A percentile compares a stretch with the other conserved stretches of the same genome.
phyloP scores from a whole-genome alignment of 2,113 vertebrate species.

The Paradisaea rubra region DNA sequence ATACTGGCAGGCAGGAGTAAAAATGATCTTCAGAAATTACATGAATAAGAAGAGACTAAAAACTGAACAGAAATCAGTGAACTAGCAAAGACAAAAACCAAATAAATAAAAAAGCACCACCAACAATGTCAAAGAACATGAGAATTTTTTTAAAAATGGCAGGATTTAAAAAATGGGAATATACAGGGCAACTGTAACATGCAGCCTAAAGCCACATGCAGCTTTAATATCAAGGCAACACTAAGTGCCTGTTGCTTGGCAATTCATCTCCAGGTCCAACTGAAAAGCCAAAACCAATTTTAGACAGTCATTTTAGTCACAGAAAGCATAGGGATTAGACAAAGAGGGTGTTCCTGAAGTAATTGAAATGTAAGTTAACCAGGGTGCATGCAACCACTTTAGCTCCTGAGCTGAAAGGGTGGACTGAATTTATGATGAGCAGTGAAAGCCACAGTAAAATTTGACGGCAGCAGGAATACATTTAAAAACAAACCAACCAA shows the following conservation, averaged over 20 bases:
- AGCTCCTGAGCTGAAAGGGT: conserved; percentile 8
- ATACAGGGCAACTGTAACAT: background rate
- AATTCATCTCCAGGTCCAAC: background rate
- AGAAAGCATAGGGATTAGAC: conserved; percentile 1
- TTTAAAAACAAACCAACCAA: conserved; percentile 22
- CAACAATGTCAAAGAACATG: background rate
- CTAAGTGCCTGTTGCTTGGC: conserved; percentile 13
- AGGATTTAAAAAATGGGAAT: background rate
- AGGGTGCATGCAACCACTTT: background rate
- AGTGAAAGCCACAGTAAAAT: conserved; percentile 26
- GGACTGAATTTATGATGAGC: conserved; percentile 42
- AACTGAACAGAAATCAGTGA: background rate
- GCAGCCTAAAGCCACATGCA: background rate
- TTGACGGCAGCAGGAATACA: background rate
- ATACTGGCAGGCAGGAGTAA: background rate
- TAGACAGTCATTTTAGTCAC: conserved; percentile 19
- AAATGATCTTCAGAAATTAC: background rate
- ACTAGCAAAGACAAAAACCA: background rate
- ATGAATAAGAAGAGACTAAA: background rate
- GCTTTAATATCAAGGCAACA: background rate
- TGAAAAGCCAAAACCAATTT: conserved; percentile 16
- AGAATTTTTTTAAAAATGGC: background rate
- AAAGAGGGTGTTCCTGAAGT: background rate
- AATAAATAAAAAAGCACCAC: background rate
- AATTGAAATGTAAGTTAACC: conserved; percentile 24